A percentile compares a stretch with the other conserved stretches of the same genome.
These are phyloP conservation scores for Hyperoodon ampullatus DNA, from an alignment of 2,113 vertebrate genomes.

Conservation along the genomic window DNA sequence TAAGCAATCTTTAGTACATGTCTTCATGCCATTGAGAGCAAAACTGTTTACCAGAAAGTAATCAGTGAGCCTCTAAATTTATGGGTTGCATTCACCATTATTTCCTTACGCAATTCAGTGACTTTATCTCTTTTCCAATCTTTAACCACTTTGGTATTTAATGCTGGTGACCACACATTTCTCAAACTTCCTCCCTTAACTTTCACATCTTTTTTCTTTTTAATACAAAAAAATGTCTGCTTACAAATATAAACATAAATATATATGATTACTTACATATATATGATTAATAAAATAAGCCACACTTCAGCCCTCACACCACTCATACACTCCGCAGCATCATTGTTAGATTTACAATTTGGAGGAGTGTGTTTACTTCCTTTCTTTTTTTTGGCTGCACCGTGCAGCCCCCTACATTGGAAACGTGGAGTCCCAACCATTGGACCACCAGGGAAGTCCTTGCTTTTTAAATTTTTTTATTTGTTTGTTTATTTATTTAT, in stretches of 20 bases:
- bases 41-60: neutral
- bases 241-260: neutral
- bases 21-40: neutral
- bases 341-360: neutral
- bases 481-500: too few species aligned
- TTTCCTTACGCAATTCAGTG: neutral
- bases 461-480: too few species aligned
- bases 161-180: neutral
- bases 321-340: neutral
- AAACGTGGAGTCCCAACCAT: too few species aligned
- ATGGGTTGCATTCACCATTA: neutral
- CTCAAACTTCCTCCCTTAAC: slow-evolving; percentile 28
- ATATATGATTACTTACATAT: neutral
- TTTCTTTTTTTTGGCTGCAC: neutral
- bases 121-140: neutral
- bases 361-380: neutral
- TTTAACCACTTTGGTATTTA: slow-evolving; percentile 2
- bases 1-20: neutral
- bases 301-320: neutral
- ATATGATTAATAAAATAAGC: neutral
- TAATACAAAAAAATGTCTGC: neutral
- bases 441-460: too few species aligned
- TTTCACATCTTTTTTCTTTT: neutral
- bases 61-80: neutral
- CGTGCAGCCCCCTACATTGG: too few species aligned